Evolutionary conservation across 2,113 vertebrate species (phyloP).

Genomic region (Upupa epops): DNA sequence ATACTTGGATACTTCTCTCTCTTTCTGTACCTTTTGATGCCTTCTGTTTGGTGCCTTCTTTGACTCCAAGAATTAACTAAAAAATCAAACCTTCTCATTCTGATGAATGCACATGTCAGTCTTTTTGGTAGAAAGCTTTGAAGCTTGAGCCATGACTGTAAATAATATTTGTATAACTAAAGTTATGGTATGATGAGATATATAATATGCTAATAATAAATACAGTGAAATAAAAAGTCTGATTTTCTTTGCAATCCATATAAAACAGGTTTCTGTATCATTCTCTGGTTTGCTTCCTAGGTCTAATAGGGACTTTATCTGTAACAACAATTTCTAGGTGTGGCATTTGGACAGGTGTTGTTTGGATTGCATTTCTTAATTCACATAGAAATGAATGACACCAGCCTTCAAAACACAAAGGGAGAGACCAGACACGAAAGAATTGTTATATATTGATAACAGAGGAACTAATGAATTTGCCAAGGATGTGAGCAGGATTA

Average conservation of each 20-base stretch:
- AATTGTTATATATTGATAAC: background rate
- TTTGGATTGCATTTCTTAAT: background rate
- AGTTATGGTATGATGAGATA: background rate
- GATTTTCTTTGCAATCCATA: background rate
- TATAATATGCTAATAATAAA: background rate
- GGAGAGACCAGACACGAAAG: background rate
- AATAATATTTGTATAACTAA: background rate
- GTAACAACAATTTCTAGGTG: background rate
- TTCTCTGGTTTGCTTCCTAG: background rate
- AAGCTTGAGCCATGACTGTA: background rate
- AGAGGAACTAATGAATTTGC: background rate
- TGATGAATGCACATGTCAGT: background rate
- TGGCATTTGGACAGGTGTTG: background rate
- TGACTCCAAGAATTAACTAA: background rate
- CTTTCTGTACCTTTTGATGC: background rate
- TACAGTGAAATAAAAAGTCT: background rate
- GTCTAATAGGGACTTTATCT: background rate
- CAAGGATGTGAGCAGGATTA: background rate
- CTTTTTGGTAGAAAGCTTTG: background rate
- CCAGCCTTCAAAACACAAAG: background rate
- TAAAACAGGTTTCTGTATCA: background rate
- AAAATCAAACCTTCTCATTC: background rate
- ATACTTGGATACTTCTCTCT: background rate
- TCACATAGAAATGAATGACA: background rate
- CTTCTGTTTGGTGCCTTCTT: background rate